Evolutionary conservation across 2,888 invertebrate species (phyloP), one percentile per base, ranked within the genome.

Genomic region (Macaria notata): DNA sequence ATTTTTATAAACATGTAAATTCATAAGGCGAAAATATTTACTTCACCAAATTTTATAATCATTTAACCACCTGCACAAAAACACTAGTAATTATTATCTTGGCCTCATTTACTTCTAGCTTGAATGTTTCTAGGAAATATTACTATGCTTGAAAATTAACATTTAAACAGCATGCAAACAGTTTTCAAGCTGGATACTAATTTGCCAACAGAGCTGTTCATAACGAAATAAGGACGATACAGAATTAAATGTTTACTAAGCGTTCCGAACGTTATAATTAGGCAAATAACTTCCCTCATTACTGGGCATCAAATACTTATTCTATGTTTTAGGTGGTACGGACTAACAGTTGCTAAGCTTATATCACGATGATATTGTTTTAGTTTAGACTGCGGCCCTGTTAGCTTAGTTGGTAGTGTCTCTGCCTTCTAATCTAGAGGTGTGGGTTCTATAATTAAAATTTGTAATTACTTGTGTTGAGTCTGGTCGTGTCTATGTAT

Each of bases 211-310:
- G 55, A 54, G 48, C 48, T 56, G 49, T 59, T 56, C 46, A 55
- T 50, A 58, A 54, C 45, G 43, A 55, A 61, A 66, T 66, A 69
- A 68, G 65, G 64, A 65, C 66, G 49, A 65, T 61, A 71, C 68
- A 64, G 72, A 75, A 75, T 76, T 72, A 75, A 79, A 72, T 67
- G 70, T 75, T 77, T 70, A 74, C 71, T 73, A 73, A 79, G 69
- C 71, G 72, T 70, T 75, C 66, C 68, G 72, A 68, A 75, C 74
- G 77, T 82, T 84, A 85, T 83, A 84, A 85, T 84, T 83, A 82
- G 82, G 76, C 82, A 79, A 84, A 85, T 83, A 84, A 79, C 80
- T 86, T 79, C 75, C 78, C 77, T 86, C 84, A 87, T 87, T 88
- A 86, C 82, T 78, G 73, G 68, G 73, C 72, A 76, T 79, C 79